These are phyloP conservation scores for Tricholaema leucomelas DNA, from an alignment of 2,113 vertebrate species.

Conservation along the genomic window DNA sequence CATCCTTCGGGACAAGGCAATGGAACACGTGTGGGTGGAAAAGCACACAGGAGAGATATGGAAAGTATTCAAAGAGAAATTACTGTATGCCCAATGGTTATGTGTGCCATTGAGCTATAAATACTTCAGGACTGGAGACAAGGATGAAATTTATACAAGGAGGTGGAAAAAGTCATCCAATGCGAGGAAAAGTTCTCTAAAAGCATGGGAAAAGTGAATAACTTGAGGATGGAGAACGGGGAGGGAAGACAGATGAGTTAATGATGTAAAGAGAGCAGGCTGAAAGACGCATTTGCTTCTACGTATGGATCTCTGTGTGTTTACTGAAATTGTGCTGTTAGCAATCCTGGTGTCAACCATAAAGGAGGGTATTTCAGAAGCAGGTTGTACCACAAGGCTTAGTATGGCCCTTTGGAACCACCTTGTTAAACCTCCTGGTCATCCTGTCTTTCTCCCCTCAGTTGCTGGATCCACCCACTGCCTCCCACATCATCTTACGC, in stretches of 20 bases:
- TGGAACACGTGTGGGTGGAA: conserved; percentile 44
- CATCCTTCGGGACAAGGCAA: conserved; percentile 34
- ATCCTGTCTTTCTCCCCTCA: rapidly evolving
- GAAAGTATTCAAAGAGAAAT: conserved; percentile 64
- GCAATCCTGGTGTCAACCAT: background rate
- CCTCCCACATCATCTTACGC: rapidly evolving
- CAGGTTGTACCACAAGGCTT: background rate
- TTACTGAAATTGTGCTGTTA: background rate
- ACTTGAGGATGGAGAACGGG: background rate
- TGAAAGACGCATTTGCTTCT: background rate
- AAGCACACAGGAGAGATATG: conserved; percentile 47
- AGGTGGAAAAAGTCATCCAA: conserved; percentile 21
- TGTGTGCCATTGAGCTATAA: conserved; percentile 60
- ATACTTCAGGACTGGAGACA: conserved; percentile 38
- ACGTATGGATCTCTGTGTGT: rapidly evolving
- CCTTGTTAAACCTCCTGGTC: background rate
- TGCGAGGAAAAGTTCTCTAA: background rate
- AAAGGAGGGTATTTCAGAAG: background rate
- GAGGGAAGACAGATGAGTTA: background rate
- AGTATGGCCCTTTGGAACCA: background rate
- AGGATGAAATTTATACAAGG: conserved; percentile 36
- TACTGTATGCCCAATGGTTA: conserved; percentile 54
- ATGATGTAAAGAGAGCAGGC: background rate
- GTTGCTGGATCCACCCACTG: rapidly evolving
- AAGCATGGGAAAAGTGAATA: background rate